phyloP scores from a whole-genome alignment of 1,140 invertebrate species.

The Nebria ingens region DNA sequence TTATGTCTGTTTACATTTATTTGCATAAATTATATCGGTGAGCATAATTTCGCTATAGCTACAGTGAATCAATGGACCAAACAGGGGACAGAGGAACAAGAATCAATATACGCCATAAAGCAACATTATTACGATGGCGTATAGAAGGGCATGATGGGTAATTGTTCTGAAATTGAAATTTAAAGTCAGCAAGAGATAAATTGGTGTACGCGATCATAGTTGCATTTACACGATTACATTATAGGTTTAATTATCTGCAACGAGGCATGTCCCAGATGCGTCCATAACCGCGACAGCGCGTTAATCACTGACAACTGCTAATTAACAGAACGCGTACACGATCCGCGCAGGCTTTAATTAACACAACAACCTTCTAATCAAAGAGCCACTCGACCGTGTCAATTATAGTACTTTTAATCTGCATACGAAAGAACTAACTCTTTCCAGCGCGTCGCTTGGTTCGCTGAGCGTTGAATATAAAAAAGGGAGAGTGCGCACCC shows the following conservation, averaged over 20 bases:
- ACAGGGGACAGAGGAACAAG: not conserved
- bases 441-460: not conserved
- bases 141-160: not conserved
- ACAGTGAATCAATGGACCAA: not conserved
- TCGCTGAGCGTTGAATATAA: not conserved
- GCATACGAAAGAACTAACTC: not conserved
- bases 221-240: not conserved
- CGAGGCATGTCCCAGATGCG: not conserved
- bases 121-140: not conserved
- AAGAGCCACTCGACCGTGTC: not conserved
- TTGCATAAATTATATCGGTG: constrained; percentile 1
- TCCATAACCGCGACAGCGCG: not conserved
- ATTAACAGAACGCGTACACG: not conserved
- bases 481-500: not conserved
- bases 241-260: constrained; percentile 1
- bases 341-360: constrained; percentile 4
- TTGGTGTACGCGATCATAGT: not conserved
- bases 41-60: not conserved
- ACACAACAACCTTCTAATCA: constrained; percentile 5
- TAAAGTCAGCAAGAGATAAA: not conserved
- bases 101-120: not conserved
- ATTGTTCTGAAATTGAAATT: not conserved
- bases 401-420: constrained; percentile 2
- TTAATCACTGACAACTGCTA: constrained; percentile 7
- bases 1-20: constrained; percentile 1